A percentile compares a stretch with the other conserved stretches of the same genome.
Evolutionary conservation across 2,797 vertebrate genomes (phyloP).

Genomic region (Argya squamiceps): DNA sequence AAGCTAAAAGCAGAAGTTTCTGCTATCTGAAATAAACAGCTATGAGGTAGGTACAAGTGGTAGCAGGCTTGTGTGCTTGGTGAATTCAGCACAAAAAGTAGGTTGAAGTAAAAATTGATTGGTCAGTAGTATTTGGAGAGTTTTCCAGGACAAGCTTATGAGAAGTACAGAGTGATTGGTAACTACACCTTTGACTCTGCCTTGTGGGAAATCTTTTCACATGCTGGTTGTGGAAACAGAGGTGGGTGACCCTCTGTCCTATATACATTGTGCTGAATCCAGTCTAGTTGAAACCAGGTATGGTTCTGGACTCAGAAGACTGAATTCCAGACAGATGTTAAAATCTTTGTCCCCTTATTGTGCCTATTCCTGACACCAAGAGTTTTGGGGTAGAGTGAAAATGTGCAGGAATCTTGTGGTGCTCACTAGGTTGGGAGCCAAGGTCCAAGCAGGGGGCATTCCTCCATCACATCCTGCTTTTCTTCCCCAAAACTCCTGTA

Average conservation of each 20-base stretch:
- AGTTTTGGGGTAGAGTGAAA: background rate
- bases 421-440: background rate
- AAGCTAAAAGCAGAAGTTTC: background rate
- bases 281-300: background rate
- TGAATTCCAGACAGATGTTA: background rate
- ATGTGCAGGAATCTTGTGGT: background rate
- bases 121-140: background rate
- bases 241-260: background rate
- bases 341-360: background rate
- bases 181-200: background rate
- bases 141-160: background rate
- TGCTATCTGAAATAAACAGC: background rate
- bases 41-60: background rate
- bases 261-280: background rate
- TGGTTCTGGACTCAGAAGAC: background rate
- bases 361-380: background rate
- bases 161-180: background rate
- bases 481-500: background rate
- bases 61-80: background rate
- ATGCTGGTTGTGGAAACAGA: background rate
- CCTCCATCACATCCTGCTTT: background rate
- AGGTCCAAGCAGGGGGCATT: background rate
- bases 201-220: background rate
- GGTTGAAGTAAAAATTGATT: background rate
- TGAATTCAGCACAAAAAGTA: background rate